Conservation (phyloP, 2,888 invertebrate species). For the Phania funesta region DNA sequence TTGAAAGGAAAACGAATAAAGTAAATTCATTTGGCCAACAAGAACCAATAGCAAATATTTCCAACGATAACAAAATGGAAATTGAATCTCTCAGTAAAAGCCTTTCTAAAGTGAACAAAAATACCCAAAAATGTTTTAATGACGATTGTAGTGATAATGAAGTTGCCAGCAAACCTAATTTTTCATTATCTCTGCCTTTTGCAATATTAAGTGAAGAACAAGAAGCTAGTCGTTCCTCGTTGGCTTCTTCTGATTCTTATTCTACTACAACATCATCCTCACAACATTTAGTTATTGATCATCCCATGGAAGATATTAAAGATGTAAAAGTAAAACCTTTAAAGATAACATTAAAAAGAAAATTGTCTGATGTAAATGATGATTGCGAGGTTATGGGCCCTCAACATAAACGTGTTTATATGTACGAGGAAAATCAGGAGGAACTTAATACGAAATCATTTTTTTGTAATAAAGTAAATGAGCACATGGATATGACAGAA, state of each 20-base stretch:
- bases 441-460: background rate
- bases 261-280: slow-evolving; percentile 76
- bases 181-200: background rate
- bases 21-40: background rate
- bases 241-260: slow-evolving; percentile 63
- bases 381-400: slow-evolving; percentile 56
- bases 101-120: slow-evolving; percentile 36
- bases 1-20: no score
- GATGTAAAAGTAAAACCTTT: slow-evolving; percentile 69
- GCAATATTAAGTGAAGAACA: slow-evolving; percentile 34
- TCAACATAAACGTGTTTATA: slow-evolving; percentile 67
- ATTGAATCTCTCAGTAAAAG: slow-evolving; percentile 34
- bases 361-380: slow-evolving; percentile 68
- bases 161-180: background rate
- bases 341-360: slow-evolving; percentile 71
- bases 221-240: slow-evolving; percentile 66
- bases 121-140: background rate
- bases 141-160: background rate
- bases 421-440: slow-evolving; percentile 33
- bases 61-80: background rate
- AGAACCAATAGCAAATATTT: background rate
- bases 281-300: slow-evolving; percentile 79
- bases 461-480: background rate
- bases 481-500: background rate
- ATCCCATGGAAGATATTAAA: slow-evolving; percentile 73